Conservation (phyloP, 2,888 invertebrate genomes). For the Cerceris rybyensis region DNA sequence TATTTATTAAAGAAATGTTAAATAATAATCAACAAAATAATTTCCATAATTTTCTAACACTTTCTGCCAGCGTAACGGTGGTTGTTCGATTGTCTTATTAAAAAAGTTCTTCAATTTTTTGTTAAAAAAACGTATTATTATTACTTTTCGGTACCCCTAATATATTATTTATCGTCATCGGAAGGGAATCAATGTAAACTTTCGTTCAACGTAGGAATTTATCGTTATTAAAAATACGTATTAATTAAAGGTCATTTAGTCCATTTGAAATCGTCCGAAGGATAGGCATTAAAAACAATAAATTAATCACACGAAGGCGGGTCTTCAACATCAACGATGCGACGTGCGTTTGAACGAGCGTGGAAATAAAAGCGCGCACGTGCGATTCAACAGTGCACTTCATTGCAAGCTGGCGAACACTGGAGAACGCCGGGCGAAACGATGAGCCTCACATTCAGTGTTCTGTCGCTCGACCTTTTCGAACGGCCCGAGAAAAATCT, state of each 20-base stretch:
- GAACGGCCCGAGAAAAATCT: constrained; percentile 52
- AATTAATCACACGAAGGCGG: constrained; percentile 48
- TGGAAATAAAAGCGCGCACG: constrained; percentile 32
- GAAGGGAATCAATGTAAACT: not conserved
- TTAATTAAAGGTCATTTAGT: constrained; percentile 48
- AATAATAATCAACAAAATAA: too few relatives aligned
- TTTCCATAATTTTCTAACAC: too few relatives aligned
- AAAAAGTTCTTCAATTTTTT: too few relatives aligned
- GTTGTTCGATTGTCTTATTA: too few relatives aligned
- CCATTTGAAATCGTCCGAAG: constrained; percentile 10
- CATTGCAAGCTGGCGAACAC: not conserved
- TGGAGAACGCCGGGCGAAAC: constrained; percentile 1
- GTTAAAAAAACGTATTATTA: too few relatives aligned
- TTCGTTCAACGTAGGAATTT: not conserved
- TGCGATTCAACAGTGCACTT: not conserved
- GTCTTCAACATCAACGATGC: constrained; percentile 22
- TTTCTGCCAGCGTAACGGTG: too few relatives aligned
- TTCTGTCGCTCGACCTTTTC: constrained; percentile 64
- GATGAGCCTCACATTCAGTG: constrained; percentile 25
- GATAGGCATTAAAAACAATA: constrained; percentile 30
- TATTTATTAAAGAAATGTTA: too few relatives aligned
- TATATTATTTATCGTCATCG: not conserved
- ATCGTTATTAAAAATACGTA: constrained; percentile 18
- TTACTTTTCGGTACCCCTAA: too few relatives aligned
- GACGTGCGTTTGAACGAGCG: constrained; percentile 15